A percentile compares a stretch with the other conserved stretches of the same genome.
Evolutionary conservation across 1,140 invertebrate genomes (phyloP).

Genomic region (Leptopilina boulardi): DNA sequence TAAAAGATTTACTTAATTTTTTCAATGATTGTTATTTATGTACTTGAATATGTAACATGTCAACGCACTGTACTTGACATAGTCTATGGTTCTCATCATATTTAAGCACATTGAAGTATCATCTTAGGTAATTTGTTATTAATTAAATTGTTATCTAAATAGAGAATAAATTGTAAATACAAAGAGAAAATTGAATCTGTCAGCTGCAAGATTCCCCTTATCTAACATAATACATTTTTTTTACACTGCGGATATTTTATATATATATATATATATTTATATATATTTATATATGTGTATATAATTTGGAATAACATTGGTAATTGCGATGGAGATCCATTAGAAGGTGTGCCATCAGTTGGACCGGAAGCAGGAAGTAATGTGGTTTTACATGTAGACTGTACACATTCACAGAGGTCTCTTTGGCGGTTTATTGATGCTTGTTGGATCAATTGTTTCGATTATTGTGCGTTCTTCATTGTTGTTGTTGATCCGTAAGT

Average conservation of each 20-base stretch:
- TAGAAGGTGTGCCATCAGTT: background rate
- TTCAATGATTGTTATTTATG: background rate
- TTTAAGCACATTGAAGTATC: background rate
- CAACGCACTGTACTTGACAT: background rate
- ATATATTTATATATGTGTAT: too few species aligned
- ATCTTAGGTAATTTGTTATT: background rate
- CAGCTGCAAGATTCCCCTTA: too few species aligned
- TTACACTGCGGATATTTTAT: too few species aligned
- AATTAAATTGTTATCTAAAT: too few species aligned
- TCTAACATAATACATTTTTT: too few species aligned
- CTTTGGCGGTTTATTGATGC: background rate
- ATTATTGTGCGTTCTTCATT: constrained; percentile 10
- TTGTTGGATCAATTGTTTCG: background rate
- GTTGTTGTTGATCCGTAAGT: background rate
- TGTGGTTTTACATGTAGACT: constrained; percentile 3
- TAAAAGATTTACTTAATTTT: background rate
- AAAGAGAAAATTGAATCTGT: too few species aligned
- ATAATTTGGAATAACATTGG: background rate
- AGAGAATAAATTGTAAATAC: too few species aligned
- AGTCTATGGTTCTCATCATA: background rate
- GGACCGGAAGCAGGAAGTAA: constrained; percentile 19
- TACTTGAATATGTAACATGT: background rate
- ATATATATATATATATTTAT: too few species aligned
- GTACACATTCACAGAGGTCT: background rate
- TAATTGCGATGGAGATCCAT: background rate